phyloP scores from a whole-genome alignment of 2,797 vertebrate species.

The Aplochiton taeniatus region DNA sequence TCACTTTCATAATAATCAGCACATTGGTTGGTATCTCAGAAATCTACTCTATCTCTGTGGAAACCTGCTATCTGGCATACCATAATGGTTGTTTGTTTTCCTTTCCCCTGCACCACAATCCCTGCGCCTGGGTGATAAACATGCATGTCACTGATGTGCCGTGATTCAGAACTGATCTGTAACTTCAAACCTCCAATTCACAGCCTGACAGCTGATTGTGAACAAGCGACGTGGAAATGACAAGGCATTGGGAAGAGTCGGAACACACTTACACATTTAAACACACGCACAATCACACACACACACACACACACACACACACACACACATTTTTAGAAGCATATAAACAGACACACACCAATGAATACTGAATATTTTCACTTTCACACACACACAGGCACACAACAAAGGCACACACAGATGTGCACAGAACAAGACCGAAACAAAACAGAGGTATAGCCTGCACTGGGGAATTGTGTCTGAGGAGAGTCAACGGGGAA shows the following conservation, averaged over 20 bases:
- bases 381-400: neutral
- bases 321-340: neutral
- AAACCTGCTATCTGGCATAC: constrained; percentile 50
- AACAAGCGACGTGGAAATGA: constrained; percentile 48
- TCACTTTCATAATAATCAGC: constrained; percentile 62
- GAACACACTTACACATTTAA: constrained; percentile 2
- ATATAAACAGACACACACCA: neutral
- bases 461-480: too few relatives aligned
- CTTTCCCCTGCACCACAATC: constrained; percentile 43
- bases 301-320: neutral
- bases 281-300: neutral
- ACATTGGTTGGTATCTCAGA: constrained; percentile 64
- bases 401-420: neutral
- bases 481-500: too few relatives aligned
- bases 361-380: neutral
- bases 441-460: too few relatives aligned
- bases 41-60: constrained; percentile 66
- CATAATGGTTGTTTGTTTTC: constrained; percentile 57
- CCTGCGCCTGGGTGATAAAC: constrained; percentile 58
- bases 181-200: constrained; percentile 65
- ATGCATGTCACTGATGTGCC: constrained; percentile 62
- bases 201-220: constrained; percentile 61
- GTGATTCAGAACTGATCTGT: constrained; percentile 64
- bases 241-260: constrained; percentile 34
- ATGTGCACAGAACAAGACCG: neutral